Evolutionary conservation across 2,888 invertebrate genomes (phyloP).

Genomic region (Cryptophagus acutangulus): DNA sequence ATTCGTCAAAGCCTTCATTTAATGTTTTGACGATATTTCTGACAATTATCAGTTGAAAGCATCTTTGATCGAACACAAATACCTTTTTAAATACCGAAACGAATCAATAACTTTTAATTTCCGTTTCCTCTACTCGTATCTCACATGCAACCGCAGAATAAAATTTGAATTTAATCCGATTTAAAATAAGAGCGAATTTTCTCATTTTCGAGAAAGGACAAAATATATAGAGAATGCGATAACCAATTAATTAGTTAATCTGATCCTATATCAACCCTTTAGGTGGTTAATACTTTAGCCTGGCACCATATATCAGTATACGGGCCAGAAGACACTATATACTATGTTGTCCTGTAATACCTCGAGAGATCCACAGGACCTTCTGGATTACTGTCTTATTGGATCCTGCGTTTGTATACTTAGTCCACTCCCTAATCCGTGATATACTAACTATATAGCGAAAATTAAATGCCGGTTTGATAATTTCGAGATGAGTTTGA

Average conservation of each 20-base stretch:
- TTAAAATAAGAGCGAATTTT: too few species aligned
- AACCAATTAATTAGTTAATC: slow-evolving; percentile 9
- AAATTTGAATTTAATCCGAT: too few species aligned
- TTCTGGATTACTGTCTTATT: slow-evolving; percentile 47
- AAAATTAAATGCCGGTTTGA: too few species aligned
- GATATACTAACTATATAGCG: too few species aligned
- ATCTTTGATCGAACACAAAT: slow-evolving; percentile 19
- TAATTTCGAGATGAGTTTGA: too few species aligned
- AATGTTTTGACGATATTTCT: slow-evolving; percentile 37
- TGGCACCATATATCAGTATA: slow-evolving; percentile 4
- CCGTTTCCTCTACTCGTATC: too few species aligned
- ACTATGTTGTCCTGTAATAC: slow-evolving; percentile 24
- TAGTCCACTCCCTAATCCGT: too few species aligned
- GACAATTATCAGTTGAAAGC: slow-evolving; percentile 29
- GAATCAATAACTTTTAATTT: too few species aligned
- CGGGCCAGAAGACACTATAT: background rate
- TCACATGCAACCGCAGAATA: too few species aligned
- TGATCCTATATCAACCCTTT: slow-evolving; percentile 9
- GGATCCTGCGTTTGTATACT: slow-evolving; percentile 43
- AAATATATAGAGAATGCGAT: too few species aligned
- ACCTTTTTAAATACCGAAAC: background rate
- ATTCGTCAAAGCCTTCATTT: slow-evolving; percentile 45
- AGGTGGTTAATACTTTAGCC: slow-evolving; percentile 5
- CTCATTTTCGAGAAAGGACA: too few species aligned
- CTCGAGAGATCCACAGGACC: slow-evolving; percentile 35